These are phyloP conservation scores for Ochlodes sylvanus DNA, from an alignment of 2,888 invertebrate genomes.

Conservation along the genomic window DNA sequence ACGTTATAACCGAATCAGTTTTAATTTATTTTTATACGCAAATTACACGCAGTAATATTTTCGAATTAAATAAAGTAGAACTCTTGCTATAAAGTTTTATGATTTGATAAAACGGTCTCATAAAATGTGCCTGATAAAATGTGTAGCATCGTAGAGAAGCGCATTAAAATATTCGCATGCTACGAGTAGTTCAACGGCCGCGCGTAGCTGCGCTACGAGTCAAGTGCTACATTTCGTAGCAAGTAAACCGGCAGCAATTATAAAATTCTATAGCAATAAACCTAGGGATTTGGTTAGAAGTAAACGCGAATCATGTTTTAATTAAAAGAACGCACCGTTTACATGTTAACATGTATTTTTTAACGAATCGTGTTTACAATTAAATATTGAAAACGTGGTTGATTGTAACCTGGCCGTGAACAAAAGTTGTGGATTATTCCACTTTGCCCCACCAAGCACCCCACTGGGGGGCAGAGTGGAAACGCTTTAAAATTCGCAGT, in stretches of 20 bases:
- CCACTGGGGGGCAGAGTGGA: too few species aligned
- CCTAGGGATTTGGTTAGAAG: slow-evolving; percentile 3
- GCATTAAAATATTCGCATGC: slow-evolving; percentile 20
- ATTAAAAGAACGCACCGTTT: neutral
- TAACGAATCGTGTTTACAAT: neutral
- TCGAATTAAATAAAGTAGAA: neutral
- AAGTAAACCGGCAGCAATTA: slow-evolving; percentile 22
- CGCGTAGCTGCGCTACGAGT: slow-evolving; percentile 25
- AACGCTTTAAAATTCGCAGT: too few species aligned
- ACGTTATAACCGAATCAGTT: neutral
- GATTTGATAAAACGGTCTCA: slow-evolving; percentile 13
- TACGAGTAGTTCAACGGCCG: slow-evolving; percentile 17
- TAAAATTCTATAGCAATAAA: slow-evolving; percentile 18
- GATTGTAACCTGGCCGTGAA: too few species aligned
- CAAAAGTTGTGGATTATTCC: too few species aligned
- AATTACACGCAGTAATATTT: neutral
- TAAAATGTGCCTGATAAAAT: slow-evolving; percentile 15
- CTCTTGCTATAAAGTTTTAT: slow-evolving; percentile 13
- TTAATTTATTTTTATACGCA: neutral
- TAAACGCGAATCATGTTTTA: neutral
- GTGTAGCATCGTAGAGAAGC: slow-evolving; percentile 14
- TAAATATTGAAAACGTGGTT: too few species aligned
- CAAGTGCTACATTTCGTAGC: slow-evolving; percentile 20
- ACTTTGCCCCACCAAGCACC: too few species aligned
- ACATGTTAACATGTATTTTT: neutral